Base-by-base conservation (phyloP, 2,113 vertebrate genomes). In the Gila orcuttii region DNA sequence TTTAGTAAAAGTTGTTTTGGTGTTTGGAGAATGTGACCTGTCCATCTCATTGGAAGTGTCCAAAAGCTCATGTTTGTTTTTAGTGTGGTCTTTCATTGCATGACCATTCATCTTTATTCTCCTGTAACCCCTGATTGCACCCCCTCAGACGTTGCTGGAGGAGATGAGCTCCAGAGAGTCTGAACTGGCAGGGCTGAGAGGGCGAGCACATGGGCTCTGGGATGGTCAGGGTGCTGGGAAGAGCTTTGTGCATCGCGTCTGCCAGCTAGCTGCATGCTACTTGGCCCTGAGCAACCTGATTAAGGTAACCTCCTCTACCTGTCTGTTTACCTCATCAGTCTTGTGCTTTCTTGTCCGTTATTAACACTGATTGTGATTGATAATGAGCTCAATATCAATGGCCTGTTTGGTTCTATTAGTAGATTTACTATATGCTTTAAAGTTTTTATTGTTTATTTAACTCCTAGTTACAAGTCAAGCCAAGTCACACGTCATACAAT, bases 161-260 rank as follows among this genome's bases (percentile, higher is more conserved):
- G 98, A 99, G 95, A 96, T 98, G 95, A 92, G 95, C 88, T 95
- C 94, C 92, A 96, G 95, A 87, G 96, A 98, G 91, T 93, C 94
- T 91, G 97, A 98, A 93, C 96, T 99, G 94, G 92, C 93, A 93
- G 94, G 94, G 91, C 96, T 99, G 88, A 97, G 96, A 93, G 97
- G 97, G 90, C 96, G 96, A 94, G 98, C 98, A 94, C 96, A 97
- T 91, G 95, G 95, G 93, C 96, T 99, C 87, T 97, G 97, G 96
- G 97, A 98, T 94, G 97, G 96, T 89, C 97, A 98, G 93, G 96
- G 97, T 86, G 96, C 96, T 90, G 96, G 96, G 92, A 98, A 96
- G 95, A 97, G 96, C 94, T 99, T 98, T 94, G 94, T 97, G 92
- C 97, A 98, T 93, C 97, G 97, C 90, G 98, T 98, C 79, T 99